Evolutionary conservation across 1,140 invertebrate species (phyloP).

Genomic region (Macrotrachela quadricornifera): DNA sequence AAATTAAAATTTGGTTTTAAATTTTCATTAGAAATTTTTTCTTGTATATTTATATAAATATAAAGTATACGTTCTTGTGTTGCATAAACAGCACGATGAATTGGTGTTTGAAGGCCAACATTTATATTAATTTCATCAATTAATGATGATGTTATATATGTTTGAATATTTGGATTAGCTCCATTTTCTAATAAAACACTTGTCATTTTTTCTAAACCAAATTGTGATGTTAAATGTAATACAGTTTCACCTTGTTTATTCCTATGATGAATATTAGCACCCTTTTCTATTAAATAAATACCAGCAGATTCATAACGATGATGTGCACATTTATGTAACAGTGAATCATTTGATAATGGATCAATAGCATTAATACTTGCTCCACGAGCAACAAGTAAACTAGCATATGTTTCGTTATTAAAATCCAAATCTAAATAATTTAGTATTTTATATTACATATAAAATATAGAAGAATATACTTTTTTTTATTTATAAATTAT

Average conservation of each 20-base stretch:
- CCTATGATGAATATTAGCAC: conserved; percentile 44
- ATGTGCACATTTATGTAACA: conserved; percentile 50
- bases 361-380: conserved; percentile 15
- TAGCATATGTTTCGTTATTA: conserved; percentile 36
- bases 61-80: too few species aligned
- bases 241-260: conserved; percentile 39
- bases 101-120: too few species aligned
- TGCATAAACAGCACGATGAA: too few species aligned
- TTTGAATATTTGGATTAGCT: conserved; percentile 45
- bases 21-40: too few species aligned
- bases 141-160: conserved; percentile 8
- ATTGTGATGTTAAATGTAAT: conserved; percentile 51
- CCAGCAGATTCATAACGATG: conserved; percentile 44
- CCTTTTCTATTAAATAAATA: conserved; percentile 48
- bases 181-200: conserved; percentile 42
- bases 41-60: too few species aligned
- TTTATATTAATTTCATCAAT: too few species aligned
- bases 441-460: too few species aligned
- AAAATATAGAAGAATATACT: too few species aligned
- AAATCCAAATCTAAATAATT: too few species aligned
- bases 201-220: conserved; percentile 43
- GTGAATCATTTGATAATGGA: conserved; percentile 39
- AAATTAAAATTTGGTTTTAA: conserved; percentile 45
- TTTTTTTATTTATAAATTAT: too few species aligned
- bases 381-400: conserved; percentile 47